Evolutionary conservation across 53 echinoderm and acorn worm species (phyloP), one percentile per base, ranked within the genome.

Genomic region (Patiria pectinifera): DNA sequence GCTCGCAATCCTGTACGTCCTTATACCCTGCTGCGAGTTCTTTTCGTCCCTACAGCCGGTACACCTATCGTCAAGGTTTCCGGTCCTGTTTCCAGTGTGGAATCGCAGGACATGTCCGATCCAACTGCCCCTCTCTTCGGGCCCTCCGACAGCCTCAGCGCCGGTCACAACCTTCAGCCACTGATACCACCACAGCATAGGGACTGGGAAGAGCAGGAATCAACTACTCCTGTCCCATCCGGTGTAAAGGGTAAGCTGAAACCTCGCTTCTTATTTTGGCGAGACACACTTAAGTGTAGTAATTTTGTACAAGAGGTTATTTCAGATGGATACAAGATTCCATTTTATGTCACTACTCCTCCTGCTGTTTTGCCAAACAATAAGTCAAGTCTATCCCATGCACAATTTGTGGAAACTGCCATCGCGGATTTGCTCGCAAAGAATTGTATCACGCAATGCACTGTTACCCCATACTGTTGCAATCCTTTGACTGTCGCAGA

Each of bases 401-500:
- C 85, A 58, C 23, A 76, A 0, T 92, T 92, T 83, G 85, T 92
- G 6, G 85, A 92, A 45, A 10, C 92, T 2, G 92, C 92, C 47
- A 92, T 92, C 24, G 62, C 85, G 2, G 92, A 92, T 25, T 85
- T 92, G 78, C 76, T 92, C 44, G 59, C 19, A 76, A 92, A 69
- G 76, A 59, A 60, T 4, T 92, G 92, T 45, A 44, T 85, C 11
- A 45, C 85, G 7, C 48, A 84, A 76, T 77, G 75, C 4, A 76
- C 59, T 25, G n/a, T 62, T 0, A 60, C 43, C 5, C 92, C 92
- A 0, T 48, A 84, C 19, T 92, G 92, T 21, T 92, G 92, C 62
- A 92, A 92, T 63, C 92, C 92, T 4, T 62, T 92, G 43, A 90
- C 85, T 24, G 92, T 85, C 18, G 92, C 78, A 35, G 85, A 92